Conservation (phyloP, 2,113 vertebrate species). For the Meleagris gallopavo region DNA sequence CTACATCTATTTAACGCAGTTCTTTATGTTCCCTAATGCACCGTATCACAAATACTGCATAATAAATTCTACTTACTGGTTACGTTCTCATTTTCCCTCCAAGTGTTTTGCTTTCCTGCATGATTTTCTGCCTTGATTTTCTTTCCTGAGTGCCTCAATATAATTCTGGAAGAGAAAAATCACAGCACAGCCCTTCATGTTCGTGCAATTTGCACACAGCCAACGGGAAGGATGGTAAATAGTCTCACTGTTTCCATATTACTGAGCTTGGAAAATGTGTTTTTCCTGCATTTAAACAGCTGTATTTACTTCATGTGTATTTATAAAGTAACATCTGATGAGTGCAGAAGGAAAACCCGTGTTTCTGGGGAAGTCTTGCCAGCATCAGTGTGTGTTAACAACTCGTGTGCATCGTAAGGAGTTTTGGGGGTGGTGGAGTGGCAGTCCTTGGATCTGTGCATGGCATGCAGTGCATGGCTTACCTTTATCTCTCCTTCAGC, state of each 20-base stretch:
- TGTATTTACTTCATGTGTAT: slow-evolving; percentile 22
- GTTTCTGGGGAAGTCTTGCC: background rate
- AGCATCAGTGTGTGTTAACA: background rate
- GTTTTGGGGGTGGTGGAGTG: background rate
- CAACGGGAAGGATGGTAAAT: background rate
- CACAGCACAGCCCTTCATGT: background rate
- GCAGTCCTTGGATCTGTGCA: background rate
- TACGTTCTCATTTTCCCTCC: slow-evolving; percentile 18
- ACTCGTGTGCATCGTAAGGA: background rate
- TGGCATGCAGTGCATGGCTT: background rate
- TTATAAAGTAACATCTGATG: slow-evolving; percentile 25
- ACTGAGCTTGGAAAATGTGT: background rate
- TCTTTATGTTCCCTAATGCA: background rate
- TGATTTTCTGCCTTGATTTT: slow-evolving; percentile 1
- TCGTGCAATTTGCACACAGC: background rate
- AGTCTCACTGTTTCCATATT: background rate
- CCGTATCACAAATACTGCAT: background rate
- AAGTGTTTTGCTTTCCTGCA: slow-evolving; percentile 23
- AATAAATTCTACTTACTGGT: slow-evolving; percentile 26
- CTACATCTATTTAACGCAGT: background rate
- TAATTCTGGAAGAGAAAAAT: slow-evolving; percentile 40
- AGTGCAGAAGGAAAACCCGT: background rate
- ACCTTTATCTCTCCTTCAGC: background rate
- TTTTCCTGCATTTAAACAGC: background rate
- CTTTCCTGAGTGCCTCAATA: slow-evolving; percentile 21